Evolutionary conservation across 2,797 vertebrate species (phyloP), one percentile per base, ranked within the genome.

Genomic region (Muscicapa striata): DNA sequence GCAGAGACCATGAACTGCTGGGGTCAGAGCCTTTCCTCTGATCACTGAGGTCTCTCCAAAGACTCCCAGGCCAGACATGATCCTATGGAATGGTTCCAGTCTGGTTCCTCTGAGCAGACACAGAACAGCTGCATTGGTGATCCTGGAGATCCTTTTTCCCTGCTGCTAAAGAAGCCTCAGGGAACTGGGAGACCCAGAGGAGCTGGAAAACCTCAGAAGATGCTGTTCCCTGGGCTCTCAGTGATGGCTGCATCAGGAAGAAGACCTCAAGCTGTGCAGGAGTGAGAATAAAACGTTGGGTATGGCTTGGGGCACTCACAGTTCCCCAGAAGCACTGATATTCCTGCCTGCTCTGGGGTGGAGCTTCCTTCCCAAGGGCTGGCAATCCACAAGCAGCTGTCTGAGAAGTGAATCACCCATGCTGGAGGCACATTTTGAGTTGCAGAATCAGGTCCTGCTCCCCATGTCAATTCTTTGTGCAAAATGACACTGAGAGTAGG

Each of bases 391-490:
- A 18, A 6, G 27, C 80, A 81, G 69, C 90, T 88, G 76, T 70
- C 55, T 89, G 84, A 84, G 90, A 16, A 26, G 29, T 87, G 92
- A 96, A 54, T 96, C 95, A 92, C 59, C 63, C 18, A 0, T 7
- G 38, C 74, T 22, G 32, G 66, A 86, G 70, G 64, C 82, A 91
- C 64, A 15, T 52, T 24, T 46, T 10, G 54, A 61, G 43, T 13
- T 93, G 62, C 86, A 86, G 92, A 59, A 66, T 11, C 55, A 69
- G 63, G 63, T 95, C 63, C n/a, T 45, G 32, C 70, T 82, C 52
- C 36, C 15, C 2, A 15, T 92, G 77, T 66, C 86, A 88, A 3
- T 54, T 95, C 64, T 55, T 61, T 63, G 41, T 70, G 73, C 85
- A 72, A 11, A 87, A 49, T 55, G 78, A 43, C 78, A n/a, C 61